phyloP scores from a whole-genome alignment of 2,888 invertebrate species.

The Oxytorus armatus region DNA sequence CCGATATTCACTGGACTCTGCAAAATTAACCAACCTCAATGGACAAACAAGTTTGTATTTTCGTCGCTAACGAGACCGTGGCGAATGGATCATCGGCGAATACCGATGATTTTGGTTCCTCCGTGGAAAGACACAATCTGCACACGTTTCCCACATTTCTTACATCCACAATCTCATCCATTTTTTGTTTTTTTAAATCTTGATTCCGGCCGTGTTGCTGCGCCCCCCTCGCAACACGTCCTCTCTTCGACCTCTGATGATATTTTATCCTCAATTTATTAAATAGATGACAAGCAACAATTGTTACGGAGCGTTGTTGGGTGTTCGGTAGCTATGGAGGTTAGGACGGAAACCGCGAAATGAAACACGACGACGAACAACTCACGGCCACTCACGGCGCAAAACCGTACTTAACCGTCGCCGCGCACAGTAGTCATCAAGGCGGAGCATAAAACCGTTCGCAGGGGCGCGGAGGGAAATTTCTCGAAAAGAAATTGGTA shows the following conservation, averaged over 20 bases:
- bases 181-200: constrained; percentile 63
- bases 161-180: constrained; percentile 77
- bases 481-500: too few relatives aligned
- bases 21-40: constrained; percentile 86
- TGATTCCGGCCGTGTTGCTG: neutral
- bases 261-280: too few relatives aligned
- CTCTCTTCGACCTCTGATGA: neutral
- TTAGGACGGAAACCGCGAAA: too few relatives aligned
- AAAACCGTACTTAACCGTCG: too few relatives aligned
- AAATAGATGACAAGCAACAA: too few relatives aligned
- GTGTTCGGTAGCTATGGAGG: too few relatives aligned
- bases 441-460: too few relatives aligned
- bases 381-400: too few relatives aligned
- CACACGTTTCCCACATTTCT: constrained; percentile 85
- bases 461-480: too few relatives aligned
- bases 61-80: constrained; percentile 86
- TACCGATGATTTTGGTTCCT: constrained; percentile 87
- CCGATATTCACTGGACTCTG: neutral
- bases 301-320: too few relatives aligned
- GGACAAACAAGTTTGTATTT: constrained; percentile 88
- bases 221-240: neutral
- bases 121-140: constrained; percentile 88
- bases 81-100: constrained; percentile 85
- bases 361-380: too few relatives aligned
- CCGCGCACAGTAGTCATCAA: too few relatives aligned